phyloP scores from a whole-genome alignment of 2,797 vertebrate species.

The Triplophysa yarkandensis region DNA sequence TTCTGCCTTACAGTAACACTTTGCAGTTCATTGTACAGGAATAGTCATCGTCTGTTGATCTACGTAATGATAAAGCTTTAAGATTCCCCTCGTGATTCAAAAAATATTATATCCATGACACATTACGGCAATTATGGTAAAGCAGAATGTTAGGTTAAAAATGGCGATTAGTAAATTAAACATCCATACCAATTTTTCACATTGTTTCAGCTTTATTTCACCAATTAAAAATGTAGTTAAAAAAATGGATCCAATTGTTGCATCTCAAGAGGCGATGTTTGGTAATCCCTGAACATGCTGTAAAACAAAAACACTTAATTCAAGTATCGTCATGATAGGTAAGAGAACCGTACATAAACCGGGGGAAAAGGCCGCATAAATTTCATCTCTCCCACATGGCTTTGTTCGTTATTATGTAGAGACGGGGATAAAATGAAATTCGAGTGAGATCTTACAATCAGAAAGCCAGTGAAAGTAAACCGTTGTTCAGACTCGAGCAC shows the following conservation, averaged over 20 bases:
- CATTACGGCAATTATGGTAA: slow-evolving; percentile 39
- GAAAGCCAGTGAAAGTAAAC: slow-evolving; percentile 85
- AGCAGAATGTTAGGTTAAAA: slow-evolving; percentile 34
- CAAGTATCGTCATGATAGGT: slow-evolving; percentile 94
- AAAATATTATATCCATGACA: slow-evolving; percentile 43
- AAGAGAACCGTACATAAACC: slow-evolving; percentile 52
- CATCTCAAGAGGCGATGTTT: slow-evolving; percentile 72
- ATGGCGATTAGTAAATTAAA: slow-evolving; percentile 30
- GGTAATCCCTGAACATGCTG: slow-evolving; percentile 70
- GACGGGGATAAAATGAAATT: not conserved
- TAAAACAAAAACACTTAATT: slow-evolving; percentile 68
- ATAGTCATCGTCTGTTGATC: slow-evolving; percentile 49
- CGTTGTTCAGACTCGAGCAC: slow-evolving; percentile 78
- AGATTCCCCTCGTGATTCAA: slow-evolving; percentile 48
- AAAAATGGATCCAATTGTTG: slow-evolving; percentile 53
- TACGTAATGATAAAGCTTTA: slow-evolving; percentile 47
- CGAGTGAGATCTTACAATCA: slow-evolving; percentile 59
- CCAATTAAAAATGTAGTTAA: slow-evolving; percentile 57
- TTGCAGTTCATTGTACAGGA: slow-evolving; percentile 68
- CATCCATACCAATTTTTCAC: slow-evolving; percentile 47
- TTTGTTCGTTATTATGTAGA: slow-evolving; percentile 25
- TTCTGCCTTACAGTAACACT: slow-evolving; percentile 68
- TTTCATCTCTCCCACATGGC: slow-evolving; percentile 70
- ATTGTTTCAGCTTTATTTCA: slow-evolving; percentile 56
- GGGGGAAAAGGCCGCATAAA: slow-evolving; percentile 64